phyloP scores from a whole-genome alignment of 1,140 invertebrate species.

The Drosophila asahinai region DNA sequence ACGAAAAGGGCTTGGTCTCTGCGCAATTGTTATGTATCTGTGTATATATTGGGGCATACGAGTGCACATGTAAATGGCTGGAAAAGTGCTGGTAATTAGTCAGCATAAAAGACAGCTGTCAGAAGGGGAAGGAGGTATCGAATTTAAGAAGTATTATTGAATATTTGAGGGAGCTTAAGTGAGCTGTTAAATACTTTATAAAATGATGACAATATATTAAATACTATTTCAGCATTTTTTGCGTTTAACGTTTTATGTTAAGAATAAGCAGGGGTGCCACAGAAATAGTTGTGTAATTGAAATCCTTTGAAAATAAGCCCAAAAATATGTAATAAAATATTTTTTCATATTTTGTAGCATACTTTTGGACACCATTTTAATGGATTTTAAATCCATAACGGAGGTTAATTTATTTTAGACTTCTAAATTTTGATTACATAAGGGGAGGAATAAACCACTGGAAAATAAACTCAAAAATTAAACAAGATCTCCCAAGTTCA shows the following conservation, averaged over 20 bases:
- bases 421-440: too few species aligned
- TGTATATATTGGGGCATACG: slow-evolving; percentile 38
- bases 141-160: slow-evolving; percentile 8
- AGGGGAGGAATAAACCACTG: too few species aligned
- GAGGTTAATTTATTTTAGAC: too few species aligned
- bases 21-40: slow-evolving; percentile 69
- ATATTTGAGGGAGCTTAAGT: neutral
- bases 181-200: neutral
- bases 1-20: slow-evolving; percentile 74
- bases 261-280: too few species aligned
- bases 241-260: too few species aligned
- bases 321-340: too few species aligned
- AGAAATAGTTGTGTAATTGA: too few species aligned
- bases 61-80: slow-evolving; percentile 58
- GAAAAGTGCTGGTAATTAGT: slow-evolving; percentile 68
- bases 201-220: neutral
- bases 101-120: slow-evolving; percentile 54
- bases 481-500: neutral
- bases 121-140: neutral
- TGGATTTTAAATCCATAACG: too few species aligned
- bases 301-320: too few species aligned
- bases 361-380: too few species aligned
- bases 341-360: too few species aligned
- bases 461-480: neutral
- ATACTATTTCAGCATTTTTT: too few species aligned